Evolutionary conservation across 2,113 vertebrate species (phyloP), one percentile per base, ranked within the genome.

Genomic region (Ranitomeya variabilis): DNA sequence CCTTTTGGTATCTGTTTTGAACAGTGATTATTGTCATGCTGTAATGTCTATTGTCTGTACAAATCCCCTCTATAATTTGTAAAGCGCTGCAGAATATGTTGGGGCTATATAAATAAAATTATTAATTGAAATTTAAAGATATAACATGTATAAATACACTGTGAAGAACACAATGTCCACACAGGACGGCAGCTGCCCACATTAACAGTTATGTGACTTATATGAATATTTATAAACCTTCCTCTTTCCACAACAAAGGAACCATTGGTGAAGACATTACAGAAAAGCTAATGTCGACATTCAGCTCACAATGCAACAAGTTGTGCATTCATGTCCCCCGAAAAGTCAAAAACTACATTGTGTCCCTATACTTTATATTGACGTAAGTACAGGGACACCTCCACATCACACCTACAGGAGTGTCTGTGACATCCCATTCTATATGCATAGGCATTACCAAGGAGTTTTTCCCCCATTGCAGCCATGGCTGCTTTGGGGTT

Each of bases 171-270:
- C 73, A 19, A 7, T 76, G 73, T 18, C 73, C 73, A 9, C 71
- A 16, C 69, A 9, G 71, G 31, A 19, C 71, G 0, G 54, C 37
- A 55, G 80, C 87, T 64, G 79, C 87, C 87, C 69, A 83, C 87
- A 76, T 19, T 10, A 77, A 13, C 13, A 88, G 69, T 12, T 83
- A 88, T 88, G 80, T 88, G 87, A 83, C n/a, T 88, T 54, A 88
- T 83, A 88, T 88, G 80, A 88, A 88, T 88, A 83, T 88, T 14
- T 83, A 88, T 88, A 37, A 88, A 83, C 51, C 37, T 62, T 52
- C 26, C 37, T 21, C 64, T 37, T 81, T 60, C 2, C 52, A 26
- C 62, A 64, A 86, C 85, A 86, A 86, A 52, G 23, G 85, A 66
- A 23, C 37, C 57, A 66, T 86, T 86, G 74, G 57, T 23, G 21